Conservation (phyloP, 2,113 vertebrate species). For the Loxodonta africana region DNA sequence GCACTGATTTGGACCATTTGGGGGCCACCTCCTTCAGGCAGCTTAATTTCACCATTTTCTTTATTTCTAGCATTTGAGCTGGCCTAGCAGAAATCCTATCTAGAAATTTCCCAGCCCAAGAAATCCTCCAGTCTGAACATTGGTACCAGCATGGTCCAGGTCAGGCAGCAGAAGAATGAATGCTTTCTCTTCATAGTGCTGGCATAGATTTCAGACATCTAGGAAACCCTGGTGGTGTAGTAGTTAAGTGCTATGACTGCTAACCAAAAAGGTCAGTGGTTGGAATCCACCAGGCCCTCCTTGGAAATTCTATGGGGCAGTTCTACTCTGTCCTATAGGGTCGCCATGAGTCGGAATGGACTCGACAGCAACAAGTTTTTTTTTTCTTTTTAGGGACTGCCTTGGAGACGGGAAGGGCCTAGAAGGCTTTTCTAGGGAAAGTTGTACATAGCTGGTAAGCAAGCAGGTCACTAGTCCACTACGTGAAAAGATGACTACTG, state of each 20-base stretch:
- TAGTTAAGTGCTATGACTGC: too few relatives aligned
- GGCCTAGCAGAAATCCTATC: background rate
- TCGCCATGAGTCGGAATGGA: too few relatives aligned
- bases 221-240: too few relatives aligned
- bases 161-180: background rate
- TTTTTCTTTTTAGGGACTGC: background rate
- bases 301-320: too few relatives aligned
- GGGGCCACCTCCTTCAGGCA: background rate
- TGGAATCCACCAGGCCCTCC: too few relatives aligned
- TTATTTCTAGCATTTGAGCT: background rate
- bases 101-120: background rate
- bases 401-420: background rate
- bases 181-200: background rate
- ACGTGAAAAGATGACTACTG: background rate
- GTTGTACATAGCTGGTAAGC: background rate
- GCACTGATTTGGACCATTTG: background rate
- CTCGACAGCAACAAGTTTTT: too few relatives aligned
- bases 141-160: background rate
- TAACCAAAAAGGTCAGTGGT: too few relatives aligned
- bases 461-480: background rate
- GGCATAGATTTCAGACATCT: background rate
- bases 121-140: background rate
- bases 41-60: background rate
- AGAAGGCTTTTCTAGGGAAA: background rate
- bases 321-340: too few relatives aligned